A percentile compares a stretch with the other conserved stretches of the same genome.
Evolutionary conservation across 2,888 invertebrate genomes (phyloP).

Genomic region (Hybos culiciformis): DNA sequence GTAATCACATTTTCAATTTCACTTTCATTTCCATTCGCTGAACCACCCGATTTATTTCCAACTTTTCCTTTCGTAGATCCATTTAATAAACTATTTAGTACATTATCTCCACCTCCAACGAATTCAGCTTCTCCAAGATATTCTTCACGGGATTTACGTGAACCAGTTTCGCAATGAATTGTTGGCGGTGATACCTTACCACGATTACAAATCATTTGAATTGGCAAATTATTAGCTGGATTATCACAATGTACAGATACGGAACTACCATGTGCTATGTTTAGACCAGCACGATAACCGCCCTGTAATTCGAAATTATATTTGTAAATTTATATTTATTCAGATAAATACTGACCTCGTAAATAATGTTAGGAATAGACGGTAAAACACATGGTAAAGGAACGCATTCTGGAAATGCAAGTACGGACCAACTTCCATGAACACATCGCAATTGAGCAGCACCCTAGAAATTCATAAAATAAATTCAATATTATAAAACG

Average conservation of each 20-base stretch:
- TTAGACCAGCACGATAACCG: slow-evolving; percentile 67
- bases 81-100: slow-evolving; percentile 12
- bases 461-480: slow-evolving; percentile 40
- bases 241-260: slow-evolving; percentile 59
- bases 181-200: slow-evolving; percentile 28
- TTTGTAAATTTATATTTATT: neutral
- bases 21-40: slow-evolving; percentile 19
- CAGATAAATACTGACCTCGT: slow-evolving; percentile 22
- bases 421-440: slow-evolving; percentile 70
- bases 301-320: slow-evolving; percentile 32
- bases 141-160: slow-evolving; percentile 30
- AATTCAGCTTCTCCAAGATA: slow-evolving; percentile 17
- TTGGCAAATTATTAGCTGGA: slow-evolving; percentile 37
- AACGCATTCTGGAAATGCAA: slow-evolving; percentile 60
- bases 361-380: slow-evolving; percentile 28
- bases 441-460: slow-evolving; percentile 60
- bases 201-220: slow-evolving; percentile 31
- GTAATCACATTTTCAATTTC: slow-evolving; percentile 13
- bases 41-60: slow-evolving; percentile 23
- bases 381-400: slow-evolving; percentile 40
- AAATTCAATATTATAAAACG: neutral
- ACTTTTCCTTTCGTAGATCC: slow-evolving; percentile 19
- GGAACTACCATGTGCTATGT: slow-evolving; percentile 66
- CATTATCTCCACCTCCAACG: slow-evolving; percentile 14
- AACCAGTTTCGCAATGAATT: slow-evolving; percentile 30